Evolutionary conservation across 2,797 vertebrate genomes (phyloP).

Genomic region (Hozukius guyotensis): DNA sequence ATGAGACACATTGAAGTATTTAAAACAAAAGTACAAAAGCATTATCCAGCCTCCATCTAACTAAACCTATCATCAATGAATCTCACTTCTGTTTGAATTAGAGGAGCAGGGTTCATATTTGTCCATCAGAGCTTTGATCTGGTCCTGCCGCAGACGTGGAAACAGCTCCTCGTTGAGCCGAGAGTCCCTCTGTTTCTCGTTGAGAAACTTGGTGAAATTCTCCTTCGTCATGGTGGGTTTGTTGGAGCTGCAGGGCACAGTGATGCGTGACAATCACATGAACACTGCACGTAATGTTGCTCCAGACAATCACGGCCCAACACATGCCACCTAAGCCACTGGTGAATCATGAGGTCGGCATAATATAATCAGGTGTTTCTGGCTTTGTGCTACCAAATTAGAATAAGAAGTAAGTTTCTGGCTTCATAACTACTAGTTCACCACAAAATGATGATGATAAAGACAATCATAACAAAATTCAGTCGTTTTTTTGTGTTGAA

Average conservation of each 20-base stretch:
- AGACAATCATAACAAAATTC: background rate
- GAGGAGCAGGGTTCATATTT: slow-evolving; percentile 91
- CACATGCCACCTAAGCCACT: slow-evolving; percentile 20
- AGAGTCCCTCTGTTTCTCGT: slow-evolving; percentile 94
- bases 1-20: background rate
- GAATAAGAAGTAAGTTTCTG: background rate
- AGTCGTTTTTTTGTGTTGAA: background rate
- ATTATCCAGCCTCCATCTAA: background rate
- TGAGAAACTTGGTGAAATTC: slow-evolving; percentile 94
- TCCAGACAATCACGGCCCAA: background rate
- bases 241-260: slow-evolving; percentile 82
- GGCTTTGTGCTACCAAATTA: background rate
- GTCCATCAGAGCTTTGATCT: slow-evolving; percentile 93
- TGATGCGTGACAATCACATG: slow-evolving; percentile 7
- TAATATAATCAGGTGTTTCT: background rate
- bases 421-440: background rate
- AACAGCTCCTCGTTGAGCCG: slow-evolving; percentile 94
- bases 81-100: slow-evolving; percentile 92
- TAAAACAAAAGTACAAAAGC: background rate
- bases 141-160: slow-evolving; percentile 89
- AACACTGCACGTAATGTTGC: background rate
- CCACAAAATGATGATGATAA: background rate
- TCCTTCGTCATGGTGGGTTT: slow-evolving; percentile 99
- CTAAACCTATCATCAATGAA: rapidly evolving
- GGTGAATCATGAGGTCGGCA: background rate